Percentiles rank a stretch among this genome's conserved stretches.
phyloP scores from a whole-genome alignment of 2,113 vertebrate species.

The Cyanoramphus novaezelandiae region DNA sequence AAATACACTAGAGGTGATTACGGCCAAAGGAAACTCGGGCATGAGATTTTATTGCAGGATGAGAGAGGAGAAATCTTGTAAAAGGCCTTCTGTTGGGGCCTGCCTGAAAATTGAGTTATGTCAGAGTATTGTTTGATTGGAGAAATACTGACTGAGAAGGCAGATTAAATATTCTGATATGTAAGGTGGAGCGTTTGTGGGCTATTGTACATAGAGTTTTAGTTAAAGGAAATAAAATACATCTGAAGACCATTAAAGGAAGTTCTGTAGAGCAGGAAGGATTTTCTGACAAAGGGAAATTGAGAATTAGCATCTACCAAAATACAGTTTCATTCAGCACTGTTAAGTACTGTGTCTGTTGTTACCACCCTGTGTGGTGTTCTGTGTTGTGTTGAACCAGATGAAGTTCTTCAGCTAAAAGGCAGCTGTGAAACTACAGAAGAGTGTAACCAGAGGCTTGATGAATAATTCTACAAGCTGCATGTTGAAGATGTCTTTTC shows the following conservation, averaged over 20 bases:
- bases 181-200: not conserved
- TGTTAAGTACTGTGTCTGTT: not conserved
- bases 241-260: not conserved
- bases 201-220: not conserved
- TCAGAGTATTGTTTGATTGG: not conserved
- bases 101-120: not conserved
- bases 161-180: not conserved
- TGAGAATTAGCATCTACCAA: not conserved
- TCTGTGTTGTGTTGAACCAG: accelerated
- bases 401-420: not conserved
- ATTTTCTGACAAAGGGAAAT: not conserved
- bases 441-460: not conserved
- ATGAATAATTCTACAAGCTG: not conserved
- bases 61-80: not conserved
- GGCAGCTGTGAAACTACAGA: not conserved
- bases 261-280: not conserved
- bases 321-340: accelerated
- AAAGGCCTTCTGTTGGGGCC: not conserved
- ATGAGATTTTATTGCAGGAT: not conserved
- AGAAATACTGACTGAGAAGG: not conserved
- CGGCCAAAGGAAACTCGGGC: not conserved
- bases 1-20: accelerated
- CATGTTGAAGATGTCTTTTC: not conserved
- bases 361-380: accelerated
- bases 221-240: not conserved